Evolutionary conservation across 2,113 vertebrate genomes (phyloP), one percentile per base, ranked within the genome.

Genomic region (Noctilio leporinus): DNA sequence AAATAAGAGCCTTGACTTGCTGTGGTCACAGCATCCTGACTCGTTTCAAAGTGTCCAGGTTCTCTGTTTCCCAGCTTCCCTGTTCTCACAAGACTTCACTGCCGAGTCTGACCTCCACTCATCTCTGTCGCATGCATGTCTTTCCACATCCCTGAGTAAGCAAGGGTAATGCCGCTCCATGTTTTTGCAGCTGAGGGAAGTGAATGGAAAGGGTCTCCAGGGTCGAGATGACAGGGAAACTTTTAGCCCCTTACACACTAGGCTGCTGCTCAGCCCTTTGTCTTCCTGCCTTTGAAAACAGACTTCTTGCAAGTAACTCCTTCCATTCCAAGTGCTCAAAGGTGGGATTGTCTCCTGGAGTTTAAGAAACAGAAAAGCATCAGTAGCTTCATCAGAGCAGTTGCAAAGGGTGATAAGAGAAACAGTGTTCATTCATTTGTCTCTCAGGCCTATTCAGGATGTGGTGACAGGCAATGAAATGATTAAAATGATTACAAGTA

Each of bases 131-230:
- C 76, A 16, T 64, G 51, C 30, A 47, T 90, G 90, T 47, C 81
- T 96, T 95, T 91, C 76, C 49, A 85, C 38, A 43, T 77, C 40
- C 33, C 45, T 0, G 1, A 33, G 70, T 67, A n/a, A 83, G 62
- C 55, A 72, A 91, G 89, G 77, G 17, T 26, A 55, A 43, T 5
- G 24, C 10, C 14, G 30, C 19, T 40, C 91, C 75, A 77, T 94
- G 84, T 86, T 82, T 75, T 83, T 86, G 72, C 89, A 95, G 77
- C 92, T 91, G 82, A 82, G 30, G 72, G 38, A 95, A 88, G 90
- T 87, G 57, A 70, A 89, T 45, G 5, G 19, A 82, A 92, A 14
- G 77, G 55, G 43, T 87, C 83, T 8, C 16, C 2, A 51, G 16
- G 43, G 82, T 77, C 0, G 0, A 53, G 72, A 85, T 45, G 70